Base-by-base conservation (phyloP, 2,113 vertebrate species). In the Mola mola region DNA sequence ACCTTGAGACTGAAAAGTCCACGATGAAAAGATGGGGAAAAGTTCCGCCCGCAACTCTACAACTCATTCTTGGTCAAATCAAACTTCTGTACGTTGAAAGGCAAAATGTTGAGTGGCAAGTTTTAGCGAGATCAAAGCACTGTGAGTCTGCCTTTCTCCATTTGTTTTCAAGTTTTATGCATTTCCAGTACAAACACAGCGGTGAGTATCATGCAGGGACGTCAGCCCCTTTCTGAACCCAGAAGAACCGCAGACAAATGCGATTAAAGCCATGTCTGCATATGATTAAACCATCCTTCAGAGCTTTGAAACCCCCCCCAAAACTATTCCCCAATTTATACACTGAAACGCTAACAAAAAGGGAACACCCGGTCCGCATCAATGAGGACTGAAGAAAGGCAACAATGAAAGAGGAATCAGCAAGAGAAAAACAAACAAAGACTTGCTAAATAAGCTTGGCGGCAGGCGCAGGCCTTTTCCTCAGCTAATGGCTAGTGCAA, bases 401-500 rank as follows among this genome's bases (percentile, higher is more conserved):
- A 68, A 66, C 5, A 21, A 82, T 84, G 65, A 79, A 83, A 84
- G 40, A 17, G 34, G 49, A 82, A 73, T 81, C 78, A 57, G 44
- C 78, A 44, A 65, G 72, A 64, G 70, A 51, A 77, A 86, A 75
- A 67, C 75, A 82, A 82, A 84, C 71, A 84, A 82, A 79, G 73
- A 66, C 51, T 64, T 76, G 73, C 80, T 72, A 86, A 87, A 83
- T 72, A 82, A 82, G 64, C 61, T 17, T 38, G 22, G 52, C 64
- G 41, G 66, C 78, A 81, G 58, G 70, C 70, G 81, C 56, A 59
- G 80, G 66, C 62, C 71, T 66, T 77, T 79, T 87, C 74, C 69
- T 84, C 52, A 1, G 58, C 71, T 87, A 87, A 89, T 84, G 86
- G 86, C 78, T 68, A 69, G 67, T 67, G 79, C 76, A 82, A 84